Percentiles rank a stretch among this genome's conserved stretches.
These are phyloP conservation scores for Sylvilagus floridanus DNA, from an alignment of 2,797 vertebrate species.

Conservation along the genomic window DNA sequence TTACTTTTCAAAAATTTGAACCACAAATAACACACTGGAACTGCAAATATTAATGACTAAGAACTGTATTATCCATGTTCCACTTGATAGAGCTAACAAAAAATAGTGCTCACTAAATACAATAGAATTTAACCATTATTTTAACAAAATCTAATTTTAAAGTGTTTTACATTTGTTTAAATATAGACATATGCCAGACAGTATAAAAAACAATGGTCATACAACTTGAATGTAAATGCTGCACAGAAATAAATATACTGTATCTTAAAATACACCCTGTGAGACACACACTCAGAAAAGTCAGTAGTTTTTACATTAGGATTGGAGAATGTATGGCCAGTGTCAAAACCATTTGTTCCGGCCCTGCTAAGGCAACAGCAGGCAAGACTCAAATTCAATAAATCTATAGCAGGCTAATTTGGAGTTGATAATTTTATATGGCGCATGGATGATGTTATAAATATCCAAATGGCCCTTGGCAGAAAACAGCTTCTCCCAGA, in stretches of 20 bases:
- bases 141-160: slow-evolving; percentile 33
- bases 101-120: not conserved
- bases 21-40: not conserved
- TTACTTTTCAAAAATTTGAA: slow-evolving; percentile 58
- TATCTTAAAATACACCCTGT: not conserved
- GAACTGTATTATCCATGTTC: not conserved
- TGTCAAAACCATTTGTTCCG: no score
- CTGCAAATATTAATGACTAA: not conserved
- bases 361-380: no score
- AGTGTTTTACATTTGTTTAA: slow-evolving; percentile 12
- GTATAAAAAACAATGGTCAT: slow-evolving; percentile 23
- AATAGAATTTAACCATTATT: slow-evolving; percentile 40
- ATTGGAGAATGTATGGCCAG: no score
- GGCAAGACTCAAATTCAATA: no score
- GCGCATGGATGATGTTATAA: no score
- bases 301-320: not conserved
- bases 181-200: not conserved
- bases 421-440: no score
- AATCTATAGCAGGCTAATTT: no score
- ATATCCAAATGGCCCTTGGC: no score
- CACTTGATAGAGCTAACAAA: not conserved
- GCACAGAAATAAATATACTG: not conserved
- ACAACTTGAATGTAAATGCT: slow-evolving; percentile 24
- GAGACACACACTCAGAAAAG: slow-evolving; percentile 21
- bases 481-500: no score